Base-by-base conservation (phyloP, 2,888 invertebrate genomes). In the Imbricaverruca yamaguchii region DNA sequence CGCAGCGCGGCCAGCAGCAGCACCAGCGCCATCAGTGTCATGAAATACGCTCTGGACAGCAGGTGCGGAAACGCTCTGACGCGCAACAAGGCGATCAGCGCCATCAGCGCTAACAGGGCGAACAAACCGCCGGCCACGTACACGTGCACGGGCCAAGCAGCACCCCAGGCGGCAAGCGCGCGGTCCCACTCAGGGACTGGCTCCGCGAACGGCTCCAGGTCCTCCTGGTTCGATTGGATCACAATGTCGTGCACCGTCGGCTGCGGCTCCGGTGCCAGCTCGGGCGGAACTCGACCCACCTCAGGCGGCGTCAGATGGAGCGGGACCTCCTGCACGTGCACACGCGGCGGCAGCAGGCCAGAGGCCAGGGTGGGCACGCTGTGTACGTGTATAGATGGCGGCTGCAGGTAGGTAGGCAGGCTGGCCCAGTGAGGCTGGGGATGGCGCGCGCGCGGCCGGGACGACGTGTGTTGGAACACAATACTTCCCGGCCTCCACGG, bases 121-220 rank as follows among this genome's bases (percentile, higher is more conserved):
- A 96, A 97, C 85, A 94, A 90, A 23, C 93, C 91, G 0, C 95
- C 96, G 0, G 94, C 93, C 69, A 94, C 88, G 88, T 96, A 97
- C 10, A 96, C 93, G 86, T 97, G 96, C 13, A 96, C 91, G 85
- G 95, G 94, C 96, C 96, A 96, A 2, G 94, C 95, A 84, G 94
- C 92, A 0, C 93, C 91, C 92, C 94, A 94, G 55, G 74, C 74
- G 13, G 12, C 18, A 74, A 86, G 84, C 80, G 85, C 85, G 23
- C 85, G 84, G 86, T 82, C 12, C 87, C 86, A 84, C 87, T 86
- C n/a, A 2, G 74, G 85, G 85, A 0, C 90, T 88, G 25, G 89
- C 87, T 84, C 89, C 89, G 11, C 87, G 86, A 0, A 89, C 80
- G 86, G 85, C 63, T 57, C 65, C 61, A n/a, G 39, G 18, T 61